These are phyloP conservation scores for Plutomurus gul DNA, from an alignment of 1,140 invertebrate species.

Conservation along the genomic window DNA sequence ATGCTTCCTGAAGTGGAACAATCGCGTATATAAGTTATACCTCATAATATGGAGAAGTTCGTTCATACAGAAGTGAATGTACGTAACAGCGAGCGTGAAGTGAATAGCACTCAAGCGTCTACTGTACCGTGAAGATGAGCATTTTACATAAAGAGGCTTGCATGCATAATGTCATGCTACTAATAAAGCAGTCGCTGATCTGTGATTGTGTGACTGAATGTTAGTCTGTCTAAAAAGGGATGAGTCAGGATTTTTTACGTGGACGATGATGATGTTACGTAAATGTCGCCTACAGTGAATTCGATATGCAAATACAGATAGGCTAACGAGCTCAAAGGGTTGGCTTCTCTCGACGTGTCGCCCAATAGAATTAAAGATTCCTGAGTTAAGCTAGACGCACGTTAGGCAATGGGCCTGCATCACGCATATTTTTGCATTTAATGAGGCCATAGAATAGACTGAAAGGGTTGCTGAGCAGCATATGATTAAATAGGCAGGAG, in stretches of 20 bases:
- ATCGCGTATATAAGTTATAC: too few relatives aligned
- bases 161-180: background rate
- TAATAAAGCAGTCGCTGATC: background rate
- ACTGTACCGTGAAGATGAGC: too few relatives aligned
- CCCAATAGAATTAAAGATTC: slow-evolving; percentile 10
- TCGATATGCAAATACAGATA: slow-evolving; percentile 24
- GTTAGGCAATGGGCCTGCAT: slow-evolving; percentile 44
- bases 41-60: too few relatives aligned
- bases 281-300: slow-evolving; percentile 8
- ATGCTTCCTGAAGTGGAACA: too few relatives aligned
- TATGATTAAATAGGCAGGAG: too few relatives aligned
- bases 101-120: too few relatives aligned
- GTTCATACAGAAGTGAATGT: too few relatives aligned
- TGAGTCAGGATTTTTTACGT: slow-evolving; percentile 8
- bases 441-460: slow-evolving; percentile 36
- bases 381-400: background rate
- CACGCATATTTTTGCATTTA: slow-evolving; percentile 52
- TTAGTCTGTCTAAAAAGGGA: slow-evolving; percentile 9
- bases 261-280: slow-evolving; percentile 2
- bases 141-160: too few relatives aligned
- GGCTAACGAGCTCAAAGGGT: slow-evolving; percentile 30
- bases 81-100: too few relatives aligned
- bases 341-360: slow-evolving; percentile 8
- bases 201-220: background rate
- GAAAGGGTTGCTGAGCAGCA: slow-evolving; percentile 29